Evolutionary conservation across 1,140 invertebrate genomes (phyloP).

Genomic region (Calephelis nemesis): DNA sequence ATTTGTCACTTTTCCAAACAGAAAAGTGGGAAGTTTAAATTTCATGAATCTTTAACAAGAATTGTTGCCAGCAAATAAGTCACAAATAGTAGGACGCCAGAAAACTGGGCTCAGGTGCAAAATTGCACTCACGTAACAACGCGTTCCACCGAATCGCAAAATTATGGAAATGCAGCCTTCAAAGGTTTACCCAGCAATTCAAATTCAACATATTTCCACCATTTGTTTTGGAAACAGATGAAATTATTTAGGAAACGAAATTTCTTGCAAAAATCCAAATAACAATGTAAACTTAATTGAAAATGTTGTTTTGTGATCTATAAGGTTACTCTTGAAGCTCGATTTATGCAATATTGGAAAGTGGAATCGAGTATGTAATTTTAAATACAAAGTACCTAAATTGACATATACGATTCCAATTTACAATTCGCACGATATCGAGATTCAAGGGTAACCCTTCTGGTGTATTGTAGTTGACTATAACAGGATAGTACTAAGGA

Average conservation of each 20-base stretch:
- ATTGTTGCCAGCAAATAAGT: constrained; percentile 15
- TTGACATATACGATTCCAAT: too few species aligned
- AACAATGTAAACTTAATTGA: too few species aligned
- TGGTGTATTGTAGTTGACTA: too few species aligned
- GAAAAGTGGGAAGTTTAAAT: not conserved
- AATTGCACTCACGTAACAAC: constrained; percentile 39
- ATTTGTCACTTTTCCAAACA: not conserved
- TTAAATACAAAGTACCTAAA: too few species aligned
- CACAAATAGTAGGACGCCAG: constrained; percentile 28
- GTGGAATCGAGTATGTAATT: too few species aligned
- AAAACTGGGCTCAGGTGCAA: constrained; percentile 45
- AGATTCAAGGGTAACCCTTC: too few species aligned
- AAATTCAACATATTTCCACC: constrained; percentile 15
- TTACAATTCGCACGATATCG: too few species aligned
- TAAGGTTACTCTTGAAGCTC: too few species aligned
- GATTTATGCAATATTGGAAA: too few species aligned
- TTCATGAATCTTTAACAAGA: constrained; percentile 6
- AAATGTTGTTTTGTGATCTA: too few species aligned
- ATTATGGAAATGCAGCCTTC: constrained; percentile 19
- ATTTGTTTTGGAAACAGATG: constrained; percentile 13
- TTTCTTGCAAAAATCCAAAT: not conserved
- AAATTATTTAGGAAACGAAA: constrained; percentile 7
- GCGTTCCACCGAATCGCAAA: constrained; percentile 22
- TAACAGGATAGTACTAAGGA: too few species aligned
- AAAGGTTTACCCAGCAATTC: constrained; percentile 16